phyloP scores from a whole-genome alignment of 2,113 vertebrate genomes.

The Phylloscopus trochilus region DNA sequence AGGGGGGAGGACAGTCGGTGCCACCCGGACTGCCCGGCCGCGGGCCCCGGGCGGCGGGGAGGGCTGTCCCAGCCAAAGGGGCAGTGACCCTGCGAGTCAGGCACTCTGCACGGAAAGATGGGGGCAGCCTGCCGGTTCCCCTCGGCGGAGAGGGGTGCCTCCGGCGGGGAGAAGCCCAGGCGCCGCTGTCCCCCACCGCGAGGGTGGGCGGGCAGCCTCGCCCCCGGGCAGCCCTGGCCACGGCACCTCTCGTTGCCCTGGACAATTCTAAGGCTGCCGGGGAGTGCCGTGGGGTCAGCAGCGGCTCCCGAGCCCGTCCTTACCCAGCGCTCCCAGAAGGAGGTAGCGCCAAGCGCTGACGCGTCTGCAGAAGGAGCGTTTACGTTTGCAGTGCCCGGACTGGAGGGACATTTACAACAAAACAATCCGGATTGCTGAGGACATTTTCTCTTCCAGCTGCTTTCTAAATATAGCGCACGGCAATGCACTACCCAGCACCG shows the following conservation, averaged over 20 bases:
- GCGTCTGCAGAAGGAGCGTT: neutral
- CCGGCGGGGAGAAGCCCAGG: neutral
- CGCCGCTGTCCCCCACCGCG: neutral
- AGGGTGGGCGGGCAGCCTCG: neutral
- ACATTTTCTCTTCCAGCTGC: neutral
- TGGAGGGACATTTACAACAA: neutral
- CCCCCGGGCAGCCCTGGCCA: neutral
- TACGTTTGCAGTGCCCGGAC: neutral
- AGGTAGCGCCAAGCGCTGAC: neutral
- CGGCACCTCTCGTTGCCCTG: neutral
- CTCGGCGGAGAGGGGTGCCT: neutral
- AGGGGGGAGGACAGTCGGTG: neutral
- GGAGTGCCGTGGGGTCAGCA: fast-evolving
- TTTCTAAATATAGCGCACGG: constrained; percentile 2
- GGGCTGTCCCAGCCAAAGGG: too few relatives aligned
- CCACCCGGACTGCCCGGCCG: neutral
- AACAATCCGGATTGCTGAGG: neutral
- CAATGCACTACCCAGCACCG: neutral
- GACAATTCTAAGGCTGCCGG: neutral
- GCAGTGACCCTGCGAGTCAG: neutral
- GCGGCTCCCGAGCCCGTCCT: neutral
- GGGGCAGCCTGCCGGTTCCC: neutral
- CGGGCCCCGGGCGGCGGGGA: too few relatives aligned
- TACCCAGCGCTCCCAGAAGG: neutral
- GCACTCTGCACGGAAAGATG: neutral